Percentiles rank a stretch among this genome's conserved stretches.
phyloP scores from a whole-genome alignment of 64 coral and sea anemone species.

The Porites lutea region DNA sequence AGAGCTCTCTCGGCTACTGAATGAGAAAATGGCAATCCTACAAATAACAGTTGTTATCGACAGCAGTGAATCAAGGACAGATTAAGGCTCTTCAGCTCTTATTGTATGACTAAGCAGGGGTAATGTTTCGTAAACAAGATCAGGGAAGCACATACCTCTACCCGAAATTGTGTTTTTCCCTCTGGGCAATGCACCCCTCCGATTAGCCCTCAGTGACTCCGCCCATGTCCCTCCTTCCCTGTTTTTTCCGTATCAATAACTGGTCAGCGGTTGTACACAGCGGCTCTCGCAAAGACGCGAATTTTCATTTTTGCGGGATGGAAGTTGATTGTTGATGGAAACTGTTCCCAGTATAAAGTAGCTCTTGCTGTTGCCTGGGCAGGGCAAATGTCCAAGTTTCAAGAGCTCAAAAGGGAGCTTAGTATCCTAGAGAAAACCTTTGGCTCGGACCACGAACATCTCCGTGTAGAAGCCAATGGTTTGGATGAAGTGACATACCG shows the following conservation, averaged over 20 bases:
- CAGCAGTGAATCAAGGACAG: too few species aligned
- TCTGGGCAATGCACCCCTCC: too few species aligned
- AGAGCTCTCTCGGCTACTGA: too few species aligned
- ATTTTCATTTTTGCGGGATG: background rate
- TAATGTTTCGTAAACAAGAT: too few species aligned
- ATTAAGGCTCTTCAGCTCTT: too few species aligned
- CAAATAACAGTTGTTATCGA: too few species aligned
- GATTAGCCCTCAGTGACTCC: background rate
- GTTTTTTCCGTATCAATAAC: background rate
- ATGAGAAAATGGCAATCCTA: too few species aligned
- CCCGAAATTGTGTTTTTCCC: too few species aligned
- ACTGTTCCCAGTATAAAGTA: background rate
- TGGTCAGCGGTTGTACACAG: slow-evolving; percentile 30
- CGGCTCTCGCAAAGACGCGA: background rate
- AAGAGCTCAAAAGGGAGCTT: slow-evolving; percentile 99
- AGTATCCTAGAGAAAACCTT: slow-evolving; percentile 95
- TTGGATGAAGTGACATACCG: slow-evolving; percentile 96
- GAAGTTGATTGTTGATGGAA: slow-evolving; percentile 52
- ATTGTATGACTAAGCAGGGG: too few species aligned
- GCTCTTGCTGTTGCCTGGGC: slow-evolving; percentile 62
- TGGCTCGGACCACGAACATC: slow-evolving; percentile 81
- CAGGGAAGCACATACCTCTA: too few species aligned
- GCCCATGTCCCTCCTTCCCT: background rate
- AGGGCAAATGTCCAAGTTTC: slow-evolving; percentile 99
- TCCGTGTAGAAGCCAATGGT: slow-evolving; percentile 96